phyloP scores from a whole-genome alignment of 2,888 invertebrate species.

The Lycocerus yunnanus region DNA sequence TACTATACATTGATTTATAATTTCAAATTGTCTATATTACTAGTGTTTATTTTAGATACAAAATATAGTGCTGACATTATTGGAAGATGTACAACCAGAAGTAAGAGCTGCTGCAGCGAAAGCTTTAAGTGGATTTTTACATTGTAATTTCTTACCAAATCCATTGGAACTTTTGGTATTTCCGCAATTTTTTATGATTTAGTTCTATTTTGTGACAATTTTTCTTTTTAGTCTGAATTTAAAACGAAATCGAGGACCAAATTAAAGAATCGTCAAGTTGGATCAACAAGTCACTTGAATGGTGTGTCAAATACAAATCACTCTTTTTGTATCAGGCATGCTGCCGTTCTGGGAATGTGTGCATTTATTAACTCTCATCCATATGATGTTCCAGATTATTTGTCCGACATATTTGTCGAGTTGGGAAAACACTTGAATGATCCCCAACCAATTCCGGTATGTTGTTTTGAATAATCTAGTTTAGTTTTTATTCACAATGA shows the following conservation, averaged over 20 bases:
- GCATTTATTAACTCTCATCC: constrained; percentile 87
- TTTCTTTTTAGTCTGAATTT: constrained; percentile 59
- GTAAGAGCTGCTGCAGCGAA: constrained; percentile 83
- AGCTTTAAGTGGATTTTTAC: constrained; percentile 83
- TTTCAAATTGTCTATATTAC: background rate
- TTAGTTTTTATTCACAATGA: background rate
- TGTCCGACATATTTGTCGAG: constrained; percentile 79
- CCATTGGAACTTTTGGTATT: constrained; percentile 62
- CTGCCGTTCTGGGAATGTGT: constrained; percentile 86
- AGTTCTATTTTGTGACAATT: constrained; percentile 31
- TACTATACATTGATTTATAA: constrained; percentile 37
- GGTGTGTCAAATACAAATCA: constrained; percentile 32
- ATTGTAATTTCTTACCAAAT: constrained; percentile 76
- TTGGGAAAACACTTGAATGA: constrained; percentile 82
- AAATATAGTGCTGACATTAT: constrained; percentile 65
- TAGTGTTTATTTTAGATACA: constrained; percentile 53
- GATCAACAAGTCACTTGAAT: constrained; percentile 32
- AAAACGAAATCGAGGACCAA: constrained; percentile 60
- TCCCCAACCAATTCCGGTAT: constrained; percentile 86
- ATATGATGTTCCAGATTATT: constrained; percentile 79
- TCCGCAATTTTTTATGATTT: constrained; percentile 2
- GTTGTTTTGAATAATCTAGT: too few species aligned
- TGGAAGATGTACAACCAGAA: constrained; percentile 75
- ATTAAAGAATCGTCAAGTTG: constrained; percentile 41
- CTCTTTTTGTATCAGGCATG: constrained; percentile 68